Conservation (phyloP, 1,140 invertebrate genomes). For the Lutraria rhynchaena region DNA sequence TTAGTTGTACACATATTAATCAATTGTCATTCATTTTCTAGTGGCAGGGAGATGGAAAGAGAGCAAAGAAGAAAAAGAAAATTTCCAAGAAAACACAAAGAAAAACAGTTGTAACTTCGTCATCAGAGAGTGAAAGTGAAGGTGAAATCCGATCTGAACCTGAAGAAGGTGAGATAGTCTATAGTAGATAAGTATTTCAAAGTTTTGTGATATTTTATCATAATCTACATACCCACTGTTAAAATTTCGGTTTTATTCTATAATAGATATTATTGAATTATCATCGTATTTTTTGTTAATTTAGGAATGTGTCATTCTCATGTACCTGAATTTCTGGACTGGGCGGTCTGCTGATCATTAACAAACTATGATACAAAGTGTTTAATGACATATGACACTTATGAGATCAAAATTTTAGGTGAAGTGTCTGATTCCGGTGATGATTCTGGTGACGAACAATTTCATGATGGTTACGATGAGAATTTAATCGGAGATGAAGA, state of each 20-base stretch:
- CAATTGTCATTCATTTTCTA: conserved; percentile 58
- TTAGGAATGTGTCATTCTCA: too few relatives aligned
- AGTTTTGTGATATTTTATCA: not conserved
- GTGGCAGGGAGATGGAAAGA: conserved; percentile 86
- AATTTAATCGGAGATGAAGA: conserved; percentile 98
- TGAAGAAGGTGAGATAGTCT: conserved; percentile 83
- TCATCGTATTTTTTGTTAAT: too few relatives aligned
- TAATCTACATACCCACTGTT: not conserved
- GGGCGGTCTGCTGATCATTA: too few relatives aligned
- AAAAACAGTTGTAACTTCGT: conserved; percentile 82
- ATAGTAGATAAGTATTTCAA: too few relatives aligned
- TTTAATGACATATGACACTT: too few relatives aligned
- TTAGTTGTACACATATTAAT: too few relatives aligned
- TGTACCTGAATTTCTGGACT: too few relatives aligned
- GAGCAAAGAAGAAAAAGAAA: conserved; percentile 84
- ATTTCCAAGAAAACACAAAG: conserved; percentile 80
- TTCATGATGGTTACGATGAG: conserved; percentile 95
- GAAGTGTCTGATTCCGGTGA: conserved; percentile 86
- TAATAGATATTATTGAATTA: too few relatives aligned
- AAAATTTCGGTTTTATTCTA: not conserved
- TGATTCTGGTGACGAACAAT: conserved; percentile 85
- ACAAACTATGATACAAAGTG: too few relatives aligned
- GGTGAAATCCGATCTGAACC: conserved; percentile 86
- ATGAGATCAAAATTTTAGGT: conserved; percentile 81
- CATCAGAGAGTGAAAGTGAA: conserved; percentile 84